Conservation (phyloP, 2,888 invertebrate species). For the Rhagonycha fulva region DNA sequence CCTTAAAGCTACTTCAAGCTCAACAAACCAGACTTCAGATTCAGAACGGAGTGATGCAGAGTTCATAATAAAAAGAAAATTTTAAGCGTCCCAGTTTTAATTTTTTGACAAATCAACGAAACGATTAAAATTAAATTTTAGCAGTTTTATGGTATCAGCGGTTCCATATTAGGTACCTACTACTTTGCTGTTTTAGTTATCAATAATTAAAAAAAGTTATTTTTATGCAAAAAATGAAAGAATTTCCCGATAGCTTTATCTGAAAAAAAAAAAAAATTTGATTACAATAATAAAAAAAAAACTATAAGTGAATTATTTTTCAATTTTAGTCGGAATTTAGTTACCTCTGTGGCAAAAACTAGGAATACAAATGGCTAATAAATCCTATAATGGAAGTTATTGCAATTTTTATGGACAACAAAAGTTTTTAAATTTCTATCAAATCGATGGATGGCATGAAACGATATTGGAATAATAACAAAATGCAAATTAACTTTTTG, state of each 20-base stretch:
- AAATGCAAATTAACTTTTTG: neutral
- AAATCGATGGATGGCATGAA: neutral
- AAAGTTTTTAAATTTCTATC: neutral
- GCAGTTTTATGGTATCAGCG: no score
- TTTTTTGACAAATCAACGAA: neutral
- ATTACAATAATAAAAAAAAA: neutral
- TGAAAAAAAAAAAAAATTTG: neutral
- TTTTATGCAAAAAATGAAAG: neutral
- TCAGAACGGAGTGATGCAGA: neutral
- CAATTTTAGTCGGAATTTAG: neutral
- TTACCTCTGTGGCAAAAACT: neutral
- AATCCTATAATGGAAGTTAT: neutral
- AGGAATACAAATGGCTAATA: neutral
- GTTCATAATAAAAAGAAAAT: neutral
- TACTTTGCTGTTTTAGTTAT: no score
- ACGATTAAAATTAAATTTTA: neutral
- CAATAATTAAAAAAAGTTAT: no score
- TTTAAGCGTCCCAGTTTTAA: neutral
- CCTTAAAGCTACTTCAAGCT: neutral
- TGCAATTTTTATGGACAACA: neutral
- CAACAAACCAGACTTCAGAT: neutral
- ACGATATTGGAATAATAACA: neutral
- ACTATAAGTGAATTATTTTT: neutral
- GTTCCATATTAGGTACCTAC: no score
- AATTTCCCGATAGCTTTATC: neutral